Evolutionary conservation across 2,888 invertebrate genomes (phyloP).

Genomic region (Troides aeacus): DNA sequence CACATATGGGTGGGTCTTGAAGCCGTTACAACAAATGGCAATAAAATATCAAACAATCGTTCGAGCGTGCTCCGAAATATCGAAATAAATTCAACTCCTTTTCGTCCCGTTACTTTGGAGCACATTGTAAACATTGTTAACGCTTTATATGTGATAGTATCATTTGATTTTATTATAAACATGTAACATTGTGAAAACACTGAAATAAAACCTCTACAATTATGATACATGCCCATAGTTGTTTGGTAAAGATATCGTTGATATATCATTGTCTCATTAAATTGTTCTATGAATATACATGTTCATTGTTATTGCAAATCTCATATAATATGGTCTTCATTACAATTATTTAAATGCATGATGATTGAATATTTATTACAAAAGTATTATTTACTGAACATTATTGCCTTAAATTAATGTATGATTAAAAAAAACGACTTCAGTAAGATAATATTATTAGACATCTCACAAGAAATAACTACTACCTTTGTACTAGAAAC

Average conservation of each 20-base stretch:
- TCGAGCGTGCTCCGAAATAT: slow-evolving; percentile 16
- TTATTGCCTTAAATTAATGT: too few species aligned
- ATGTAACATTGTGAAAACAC: not conserved
- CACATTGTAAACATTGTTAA: slow-evolving; percentile 8
- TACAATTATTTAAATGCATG: too few species aligned
- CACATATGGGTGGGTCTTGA: slow-evolving; percentile 4
- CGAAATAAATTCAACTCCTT: slow-evolving; percentile 19
- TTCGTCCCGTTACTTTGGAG: slow-evolving; percentile 6
- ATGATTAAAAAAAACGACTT: too few species aligned
- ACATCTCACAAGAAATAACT: too few species aligned
- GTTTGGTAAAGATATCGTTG: not conserved
- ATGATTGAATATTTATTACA: too few species aligned
- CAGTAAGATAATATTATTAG: too few species aligned
- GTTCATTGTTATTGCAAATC: not conserved
- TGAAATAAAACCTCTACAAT: not conserved
- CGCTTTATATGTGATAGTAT: not conserved
- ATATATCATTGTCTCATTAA: too few species aligned
- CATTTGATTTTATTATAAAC: not conserved
- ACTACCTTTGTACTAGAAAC: too few species aligned
- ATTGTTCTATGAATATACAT: not conserved
- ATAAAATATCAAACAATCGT: slow-evolving; percentile 20
- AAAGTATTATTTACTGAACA: too few species aligned
- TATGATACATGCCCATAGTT: not conserved
- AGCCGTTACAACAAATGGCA: slow-evolving; percentile 14
- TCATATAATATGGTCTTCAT: too few species aligned